These are phyloP conservation scores for Balanococcus diminutus DNA, from an alignment of 2,888 invertebrate species.

Conservation along the genomic window DNA sequence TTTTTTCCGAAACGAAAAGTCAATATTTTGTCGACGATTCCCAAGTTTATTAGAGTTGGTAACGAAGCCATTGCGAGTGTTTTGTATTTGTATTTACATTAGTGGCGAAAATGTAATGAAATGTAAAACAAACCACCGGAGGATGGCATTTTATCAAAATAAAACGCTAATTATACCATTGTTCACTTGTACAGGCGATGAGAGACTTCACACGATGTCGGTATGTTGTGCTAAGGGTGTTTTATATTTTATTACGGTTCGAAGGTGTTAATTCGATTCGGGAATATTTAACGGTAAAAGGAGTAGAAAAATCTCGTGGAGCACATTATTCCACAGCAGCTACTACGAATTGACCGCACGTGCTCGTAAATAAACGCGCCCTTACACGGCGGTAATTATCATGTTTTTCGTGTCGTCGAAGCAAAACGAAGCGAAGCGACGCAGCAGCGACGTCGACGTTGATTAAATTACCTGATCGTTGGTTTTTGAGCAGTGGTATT, in stretches of 20 bases:
- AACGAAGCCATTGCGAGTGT: neutral
- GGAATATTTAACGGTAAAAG: constrained; percentile 10
- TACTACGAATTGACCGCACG: constrained; percentile 14
- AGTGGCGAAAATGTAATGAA: neutral
- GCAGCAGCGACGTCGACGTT: neutral
- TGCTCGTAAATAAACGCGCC: constrained; percentile 19
- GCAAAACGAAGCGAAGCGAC: neutral
- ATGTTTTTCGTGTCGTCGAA: neutral
- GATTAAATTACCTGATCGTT: neutral
- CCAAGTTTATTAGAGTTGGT: neutral
- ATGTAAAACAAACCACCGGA: constrained; percentile 32
- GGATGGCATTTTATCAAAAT: constrained; percentile 25
- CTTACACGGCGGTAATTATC: constrained; percentile 1
- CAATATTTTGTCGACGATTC: neutral
- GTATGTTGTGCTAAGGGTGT: neutral
- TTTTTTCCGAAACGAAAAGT: neutral
- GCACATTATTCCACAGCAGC: neutral
- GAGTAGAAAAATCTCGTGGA: neutral
- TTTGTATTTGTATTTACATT: constrained; percentile 13
- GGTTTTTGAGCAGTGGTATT: neutral
- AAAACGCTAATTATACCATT: constrained; percentile 22
- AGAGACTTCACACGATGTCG: neutral
- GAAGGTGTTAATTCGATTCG: constrained; percentile 23
- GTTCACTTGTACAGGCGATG: neutral
- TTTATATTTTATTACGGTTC: constrained; percentile 18